These are phyloP conservation scores for Lagopus leucura DNA, from an alignment of 2,113 vertebrate species.

Conservation along the genomic window DNA sequence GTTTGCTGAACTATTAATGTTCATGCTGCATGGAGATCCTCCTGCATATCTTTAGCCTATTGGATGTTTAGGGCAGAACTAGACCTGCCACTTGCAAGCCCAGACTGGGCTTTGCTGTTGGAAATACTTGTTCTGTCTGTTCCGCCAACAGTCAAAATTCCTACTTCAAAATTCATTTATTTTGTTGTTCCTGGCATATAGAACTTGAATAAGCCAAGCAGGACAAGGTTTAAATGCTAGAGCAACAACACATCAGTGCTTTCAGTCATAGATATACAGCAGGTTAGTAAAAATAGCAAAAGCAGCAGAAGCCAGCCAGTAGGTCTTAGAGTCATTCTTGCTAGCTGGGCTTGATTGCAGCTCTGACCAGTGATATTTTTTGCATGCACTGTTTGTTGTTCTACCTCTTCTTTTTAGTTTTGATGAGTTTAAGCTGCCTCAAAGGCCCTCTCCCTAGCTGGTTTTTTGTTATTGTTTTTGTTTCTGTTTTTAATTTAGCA, in stretches of 20 bases:
- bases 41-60: rapidly evolving
- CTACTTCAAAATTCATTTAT: background rate
- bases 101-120: background rate
- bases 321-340: background rate
- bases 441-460: background rate
- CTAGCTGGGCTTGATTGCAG: background rate
- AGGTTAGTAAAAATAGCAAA: background rate
- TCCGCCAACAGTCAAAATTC: background rate
- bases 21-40: background rate
- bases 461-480: background rate
- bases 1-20: background rate
- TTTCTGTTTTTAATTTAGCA: background rate
- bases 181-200: background rate
- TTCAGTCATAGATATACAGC: background rate
- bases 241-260: background rate
- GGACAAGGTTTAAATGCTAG: background rate
- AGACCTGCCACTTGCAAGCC: background rate
- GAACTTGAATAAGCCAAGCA: background rate
- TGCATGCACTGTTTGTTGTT: background rate
- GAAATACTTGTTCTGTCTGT: background rate
- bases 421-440: background rate
- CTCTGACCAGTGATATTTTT: background rate
- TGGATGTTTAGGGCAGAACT: background rate
- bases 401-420: background rate
- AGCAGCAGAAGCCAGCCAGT: background rate